A percentile compares a stretch with the other conserved stretches of the same genome.
These are phyloP conservation scores for Drosophila fungiperda DNA, from an alignment of 2,888 invertebrate genomes.

Conservation along the genomic window DNA sequence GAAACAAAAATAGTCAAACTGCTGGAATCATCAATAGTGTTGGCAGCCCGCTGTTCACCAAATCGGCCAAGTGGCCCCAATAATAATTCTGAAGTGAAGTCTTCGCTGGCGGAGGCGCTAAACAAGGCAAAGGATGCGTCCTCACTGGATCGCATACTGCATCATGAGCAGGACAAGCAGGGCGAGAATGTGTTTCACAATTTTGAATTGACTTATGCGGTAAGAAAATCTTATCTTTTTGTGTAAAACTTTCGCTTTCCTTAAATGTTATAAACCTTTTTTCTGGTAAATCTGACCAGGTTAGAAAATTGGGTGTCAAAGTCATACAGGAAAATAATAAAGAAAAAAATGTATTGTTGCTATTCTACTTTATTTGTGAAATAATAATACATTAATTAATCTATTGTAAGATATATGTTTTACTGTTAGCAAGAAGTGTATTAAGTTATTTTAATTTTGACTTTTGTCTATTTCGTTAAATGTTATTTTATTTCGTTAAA, in stretches of 20 bases:
- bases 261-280: not conserved
- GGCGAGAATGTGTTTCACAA: constrained; percentile 96
- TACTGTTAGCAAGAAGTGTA: not conserved
- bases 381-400: not conserved
- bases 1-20: constrained; percentile 95
- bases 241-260: not conserved
- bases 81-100: constrained; percentile 63
- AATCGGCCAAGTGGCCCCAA: constrained; percentile 22
- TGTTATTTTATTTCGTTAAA: not conserved
- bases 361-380: not conserved
- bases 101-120: constrained; percentile 86
- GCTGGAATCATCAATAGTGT: constrained; percentile 94
- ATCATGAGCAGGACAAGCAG: constrained; percentile 95
- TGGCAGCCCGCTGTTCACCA: constrained; percentile 53
- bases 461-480: not conserved
- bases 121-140: constrained; percentile 99
- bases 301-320: no score
- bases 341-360: not conserved
- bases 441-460: not conserved
- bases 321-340: not conserved
- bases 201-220: constrained; percentile 97
- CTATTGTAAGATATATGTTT: not conserved
- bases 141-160: constrained; percentile 94
- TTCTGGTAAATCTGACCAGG: not conserved
- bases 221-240: constrained; percentile 83